Conservation (phyloP, 2,888 invertebrate species). For the Antitype chi region DNA sequence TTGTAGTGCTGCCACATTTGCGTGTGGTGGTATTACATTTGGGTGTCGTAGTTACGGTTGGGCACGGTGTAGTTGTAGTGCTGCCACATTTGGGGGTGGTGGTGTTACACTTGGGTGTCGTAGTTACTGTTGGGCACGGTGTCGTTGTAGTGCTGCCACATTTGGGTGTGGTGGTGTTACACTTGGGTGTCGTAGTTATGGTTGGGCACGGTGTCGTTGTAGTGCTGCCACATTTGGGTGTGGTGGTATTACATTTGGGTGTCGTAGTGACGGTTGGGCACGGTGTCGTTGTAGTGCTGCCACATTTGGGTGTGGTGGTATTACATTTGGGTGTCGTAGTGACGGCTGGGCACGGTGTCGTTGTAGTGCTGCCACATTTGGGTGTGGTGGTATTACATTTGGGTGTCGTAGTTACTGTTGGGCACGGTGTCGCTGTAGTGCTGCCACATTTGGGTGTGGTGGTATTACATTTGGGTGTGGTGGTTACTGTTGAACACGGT, state of each 20-base stretch:
- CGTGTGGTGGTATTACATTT: too few relatives aligned
- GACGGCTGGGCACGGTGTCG: too few relatives aligned
- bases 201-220: neutral
- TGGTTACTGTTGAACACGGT: neutral
- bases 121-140: neutral
- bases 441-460: neutral
- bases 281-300: neutral
- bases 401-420: neutral
- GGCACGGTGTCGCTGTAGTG: too few relatives aligned
- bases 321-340: neutral
- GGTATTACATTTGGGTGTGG: neutral
- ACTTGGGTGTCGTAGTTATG: neutral
- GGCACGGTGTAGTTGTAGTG: too few relatives aligned
- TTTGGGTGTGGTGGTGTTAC: neutral
- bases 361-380: too few relatives aligned
- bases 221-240: neutral
- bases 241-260: neutral
- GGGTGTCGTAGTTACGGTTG: too few relatives aligned
- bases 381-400: neutral
- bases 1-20: too few relatives aligned
- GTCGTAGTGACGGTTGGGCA: neutral
- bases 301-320: neutral
- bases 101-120: neutral
- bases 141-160: too few relatives aligned
- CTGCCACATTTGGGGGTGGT: too few relatives aligned